Percentiles rank a stretch among this genome's conserved stretches.
Evolutionary conservation across 1,140 invertebrate genomes (phyloP).

Genomic region (Oedothorax gibbosus): DNA sequence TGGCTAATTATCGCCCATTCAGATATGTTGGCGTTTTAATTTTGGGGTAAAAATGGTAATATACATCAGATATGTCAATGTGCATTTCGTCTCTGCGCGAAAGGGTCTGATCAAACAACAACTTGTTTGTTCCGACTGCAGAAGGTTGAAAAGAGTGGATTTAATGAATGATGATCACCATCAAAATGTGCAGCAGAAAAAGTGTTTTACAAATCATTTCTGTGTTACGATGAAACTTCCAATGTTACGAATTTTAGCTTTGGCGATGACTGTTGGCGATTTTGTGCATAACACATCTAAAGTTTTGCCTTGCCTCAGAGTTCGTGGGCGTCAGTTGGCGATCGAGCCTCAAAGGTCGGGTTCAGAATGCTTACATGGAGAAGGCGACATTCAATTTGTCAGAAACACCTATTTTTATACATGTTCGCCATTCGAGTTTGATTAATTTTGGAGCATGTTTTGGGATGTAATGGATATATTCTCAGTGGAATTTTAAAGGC

Average conservation of each 20-base stretch:
- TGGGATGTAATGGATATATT: constrained; percentile 6
- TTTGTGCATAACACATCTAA: no score
- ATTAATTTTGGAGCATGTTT: constrained; percentile 20
- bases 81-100: no score
- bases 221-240: constrained; percentile 21
- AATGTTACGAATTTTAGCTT: no score
- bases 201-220: constrained; percentile 27
- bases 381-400: constrained; percentile 37
- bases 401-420: constrained; percentile 26
- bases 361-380: constrained; percentile 40
- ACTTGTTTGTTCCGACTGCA: constrained; percentile 1
- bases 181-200: background rate
- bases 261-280: no score
- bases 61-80: no score
- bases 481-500: background rate
- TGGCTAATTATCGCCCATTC: background rate
- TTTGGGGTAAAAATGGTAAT: no score
- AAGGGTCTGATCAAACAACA: constrained; percentile 24
- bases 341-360: constrained; percentile 27
- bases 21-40: constrained; percentile 23
- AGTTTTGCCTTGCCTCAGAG: no score
- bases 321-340: background rate
- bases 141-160: background rate
- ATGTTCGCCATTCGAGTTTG: background rate
- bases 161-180: constrained; percentile 10